Evolutionary conservation across 2,888 invertebrate species (phyloP).

Genomic region (Brachyptera putata): DNA sequence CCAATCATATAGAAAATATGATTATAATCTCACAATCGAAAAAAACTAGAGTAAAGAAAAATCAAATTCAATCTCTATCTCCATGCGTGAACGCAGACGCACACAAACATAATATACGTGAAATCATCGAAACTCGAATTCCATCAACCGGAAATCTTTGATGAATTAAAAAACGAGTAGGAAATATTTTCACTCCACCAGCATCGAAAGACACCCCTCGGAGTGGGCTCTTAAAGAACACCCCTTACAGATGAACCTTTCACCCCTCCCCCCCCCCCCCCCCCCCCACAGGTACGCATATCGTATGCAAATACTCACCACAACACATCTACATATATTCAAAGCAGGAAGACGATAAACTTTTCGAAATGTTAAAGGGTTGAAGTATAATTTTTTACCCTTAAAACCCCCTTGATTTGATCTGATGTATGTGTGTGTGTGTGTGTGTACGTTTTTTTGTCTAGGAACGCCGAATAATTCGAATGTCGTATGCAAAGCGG

Average conservation of each 20-base stretch:
- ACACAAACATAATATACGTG: background rate
- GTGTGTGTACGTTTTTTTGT: too few relatives aligned
- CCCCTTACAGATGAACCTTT: background rate
- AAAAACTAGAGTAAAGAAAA: too few relatives aligned
- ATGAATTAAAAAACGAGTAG: background rate
- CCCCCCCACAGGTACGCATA: background rate
- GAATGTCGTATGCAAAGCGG: constrained; percentile 7
- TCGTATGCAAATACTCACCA: constrained; percentile 5
- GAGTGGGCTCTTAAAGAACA: too few relatives aligned
- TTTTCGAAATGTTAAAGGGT: constrained; percentile 3
- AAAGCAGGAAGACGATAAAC: constrained; percentile 11
- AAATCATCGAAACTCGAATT: background rate
- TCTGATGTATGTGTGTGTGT: constrained; percentile 10
- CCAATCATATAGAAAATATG: too few relatives aligned
- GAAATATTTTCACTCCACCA: too few relatives aligned
- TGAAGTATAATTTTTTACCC: constrained; percentile 2
- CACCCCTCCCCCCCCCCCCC: background rate
- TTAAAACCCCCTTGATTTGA: constrained; percentile 15
- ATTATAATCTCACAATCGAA: too few relatives aligned
- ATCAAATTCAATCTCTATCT: too few relatives aligned
- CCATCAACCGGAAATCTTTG: background rate
- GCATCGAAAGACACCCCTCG: too few relatives aligned
- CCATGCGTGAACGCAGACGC: background rate
- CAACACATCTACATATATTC: constrained; percentile 16
- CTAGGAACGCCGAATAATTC: too few relatives aligned